Percentiles rank a stretch among this genome's conserved stretches.
These are phyloP conservation scores for Carpatolechia fugitivella DNA, from an alignment of 2,888 invertebrate genomes.

Conservation along the genomic window DNA sequence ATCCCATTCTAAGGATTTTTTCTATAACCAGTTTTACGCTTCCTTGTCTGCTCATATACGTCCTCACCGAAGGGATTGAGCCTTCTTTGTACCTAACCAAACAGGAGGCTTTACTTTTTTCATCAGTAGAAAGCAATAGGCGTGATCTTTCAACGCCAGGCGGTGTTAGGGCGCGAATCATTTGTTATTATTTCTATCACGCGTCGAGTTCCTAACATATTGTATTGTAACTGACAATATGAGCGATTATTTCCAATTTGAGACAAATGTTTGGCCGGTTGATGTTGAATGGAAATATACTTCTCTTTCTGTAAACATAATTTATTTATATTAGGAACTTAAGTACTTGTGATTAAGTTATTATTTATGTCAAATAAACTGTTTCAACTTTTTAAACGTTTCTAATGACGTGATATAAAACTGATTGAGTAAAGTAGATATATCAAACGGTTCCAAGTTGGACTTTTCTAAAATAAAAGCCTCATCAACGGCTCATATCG, in stretches of 20 bases:
- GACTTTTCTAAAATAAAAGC: too few species aligned
- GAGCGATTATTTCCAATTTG: slow-evolving; percentile 76
- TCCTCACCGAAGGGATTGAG: too few species aligned
- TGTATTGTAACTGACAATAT: slow-evolving; percentile 79
- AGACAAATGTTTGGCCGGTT: slow-evolving; percentile 54
- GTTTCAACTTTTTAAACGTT: too few species aligned
- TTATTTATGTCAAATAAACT: neutral
- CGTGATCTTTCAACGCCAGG: slow-evolving; percentile 79
- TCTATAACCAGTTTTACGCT: too few species aligned
- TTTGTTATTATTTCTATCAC: slow-evolving; percentile 79
- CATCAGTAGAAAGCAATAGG: slow-evolving; percentile 74
- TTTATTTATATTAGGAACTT: neutral
- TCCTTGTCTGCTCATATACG: too few species aligned
- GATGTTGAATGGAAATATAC: neutral
- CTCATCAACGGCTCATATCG: too few species aligned
- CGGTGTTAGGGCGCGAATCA: slow-evolving; percentile 77
- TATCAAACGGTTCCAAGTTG: too few species aligned
- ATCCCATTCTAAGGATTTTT: too few species aligned
- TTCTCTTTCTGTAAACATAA: too few species aligned
- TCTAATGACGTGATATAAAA: too few species aligned
- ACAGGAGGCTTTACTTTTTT: slow-evolving; percentile 46
- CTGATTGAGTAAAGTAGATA: too few species aligned
- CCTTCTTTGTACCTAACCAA: slow-evolving; percentile 18
- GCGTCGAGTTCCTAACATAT: slow-evolving; percentile 75
- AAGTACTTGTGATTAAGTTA: neutral